These are phyloP conservation scores for Anthophora plumipes DNA, from an alignment of 2,888 invertebrate species.

Conservation along the genomic window DNA sequence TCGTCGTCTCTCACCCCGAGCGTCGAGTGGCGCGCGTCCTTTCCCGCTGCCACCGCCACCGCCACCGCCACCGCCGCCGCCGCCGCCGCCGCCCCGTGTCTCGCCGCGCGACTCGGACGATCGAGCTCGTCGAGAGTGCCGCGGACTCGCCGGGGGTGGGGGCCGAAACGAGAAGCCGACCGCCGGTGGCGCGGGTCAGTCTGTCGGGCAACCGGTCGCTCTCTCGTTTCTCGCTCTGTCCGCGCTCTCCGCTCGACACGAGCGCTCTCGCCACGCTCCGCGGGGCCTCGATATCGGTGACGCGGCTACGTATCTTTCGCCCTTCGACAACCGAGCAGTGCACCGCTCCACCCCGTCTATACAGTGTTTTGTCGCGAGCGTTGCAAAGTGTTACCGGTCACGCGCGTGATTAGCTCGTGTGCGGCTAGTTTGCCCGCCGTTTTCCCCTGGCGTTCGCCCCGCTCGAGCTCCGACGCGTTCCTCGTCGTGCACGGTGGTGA, in stretches of 20 bases:
- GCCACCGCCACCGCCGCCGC: too few relatives aligned
- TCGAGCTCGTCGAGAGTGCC: slow-evolving; percentile 44
- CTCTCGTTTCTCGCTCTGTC: slow-evolving; percentile 81
- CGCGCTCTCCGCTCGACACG: slow-evolving; percentile 80
- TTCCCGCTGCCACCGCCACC: too few relatives aligned
- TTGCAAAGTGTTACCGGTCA: neutral
- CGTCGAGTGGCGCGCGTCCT: slow-evolving; percentile 37
- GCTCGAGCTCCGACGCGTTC: neutral
- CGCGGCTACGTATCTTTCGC: slow-evolving; percentile 2
- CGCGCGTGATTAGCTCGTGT: neutral
- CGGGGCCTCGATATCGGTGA: slow-evolving; percentile 59
- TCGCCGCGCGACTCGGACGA: slow-evolving; percentile 41
- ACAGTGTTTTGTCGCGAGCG: slow-evolving; percentile 46
- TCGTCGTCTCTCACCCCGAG: slow-evolving; percentile 42
- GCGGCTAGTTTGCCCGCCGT: slow-evolving; percentile 10
- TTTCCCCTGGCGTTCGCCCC: neutral
- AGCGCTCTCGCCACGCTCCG: slow-evolving; percentile 47
- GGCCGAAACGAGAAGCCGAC: slow-evolving; percentile 80
- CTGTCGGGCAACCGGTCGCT: slow-evolving; percentile 84
- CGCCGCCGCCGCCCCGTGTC: slow-evolving; percentile 33
- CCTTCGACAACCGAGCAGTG: too few relatives aligned
- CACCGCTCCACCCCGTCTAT: too few relatives aligned
- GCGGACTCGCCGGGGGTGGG: slow-evolving; percentile 72
- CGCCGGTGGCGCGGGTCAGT: slow-evolving; percentile 83
- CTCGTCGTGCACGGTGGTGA: slow-evolving; percentile 30